These are phyloP conservation scores for Mimas tiliae DNA, from an alignment of 2,888 invertebrate genomes.

Conservation along the genomic window DNA sequence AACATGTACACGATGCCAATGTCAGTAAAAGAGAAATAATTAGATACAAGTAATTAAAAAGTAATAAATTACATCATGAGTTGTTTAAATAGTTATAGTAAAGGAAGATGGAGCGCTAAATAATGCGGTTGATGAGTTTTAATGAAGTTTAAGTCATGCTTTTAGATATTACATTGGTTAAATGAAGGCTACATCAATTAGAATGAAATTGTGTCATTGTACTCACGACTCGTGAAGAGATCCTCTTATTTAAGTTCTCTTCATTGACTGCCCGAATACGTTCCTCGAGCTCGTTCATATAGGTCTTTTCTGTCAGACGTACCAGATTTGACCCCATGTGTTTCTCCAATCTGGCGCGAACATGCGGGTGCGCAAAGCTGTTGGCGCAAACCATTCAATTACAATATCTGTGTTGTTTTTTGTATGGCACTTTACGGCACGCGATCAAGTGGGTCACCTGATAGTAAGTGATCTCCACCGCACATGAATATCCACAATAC, in stretches of 20 bases:
- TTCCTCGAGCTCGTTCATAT: conserved; percentile 87
- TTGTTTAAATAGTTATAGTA: conserved; percentile 4
- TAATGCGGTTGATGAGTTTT: conserved; percentile 23
- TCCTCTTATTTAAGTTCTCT: conserved; percentile 86
- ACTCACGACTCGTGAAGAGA: conserved; percentile 86
- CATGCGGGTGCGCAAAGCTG: conserved; percentile 87
- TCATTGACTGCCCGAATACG: conserved; percentile 87
- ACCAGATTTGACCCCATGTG: conserved; percentile 89
- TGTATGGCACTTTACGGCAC: too few relatives aligned
- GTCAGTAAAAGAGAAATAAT: too few relatives aligned
- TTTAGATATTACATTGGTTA: conserved; percentile 8
- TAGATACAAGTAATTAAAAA: conserved; percentile 20
- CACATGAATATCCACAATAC: too few relatives aligned
- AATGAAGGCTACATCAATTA: conserved; percentile 16
- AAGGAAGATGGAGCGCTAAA: conserved; percentile 22
- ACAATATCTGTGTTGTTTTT: too few relatives aligned
- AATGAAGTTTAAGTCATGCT: conserved; percentile 20
- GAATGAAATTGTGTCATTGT: conserved; percentile 21
- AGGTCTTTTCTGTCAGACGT: conserved; percentile 87
- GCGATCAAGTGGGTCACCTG: too few relatives aligned
- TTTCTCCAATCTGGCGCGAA: conserved; percentile 87
- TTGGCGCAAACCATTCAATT: conserved; percentile 27
- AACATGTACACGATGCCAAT: too few relatives aligned
- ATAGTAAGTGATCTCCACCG: too few relatives aligned
- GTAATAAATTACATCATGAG: conserved; percentile 22